Evolutionary conservation across 1,140 invertebrate genomes (phyloP), one percentile per base, ranked within the genome.

Genomic region (Bombus polaris): DNA sequence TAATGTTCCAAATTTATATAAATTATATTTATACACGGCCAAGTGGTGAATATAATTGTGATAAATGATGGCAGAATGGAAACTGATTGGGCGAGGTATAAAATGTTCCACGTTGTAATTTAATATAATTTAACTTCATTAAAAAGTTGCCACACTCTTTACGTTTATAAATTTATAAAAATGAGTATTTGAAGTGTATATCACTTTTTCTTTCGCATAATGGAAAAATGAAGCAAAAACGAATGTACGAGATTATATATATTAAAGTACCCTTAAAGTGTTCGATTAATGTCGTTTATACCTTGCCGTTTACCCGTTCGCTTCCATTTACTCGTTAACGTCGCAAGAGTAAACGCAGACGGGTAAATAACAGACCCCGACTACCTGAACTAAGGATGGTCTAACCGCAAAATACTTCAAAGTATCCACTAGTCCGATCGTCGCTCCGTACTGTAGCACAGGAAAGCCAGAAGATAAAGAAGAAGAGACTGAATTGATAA

Each of bases 311-410:
- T n/a, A 1, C 2, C 44, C 35, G 28, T 59, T 70, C 68, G n/a
- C 44, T 81, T 81, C 70, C 53, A 62, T 32, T 59, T 62, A 35
- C 18, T 62, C 53, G 47, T 18, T 18, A 81, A 59, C 53, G 53
- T 62, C 15, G 47, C 37, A 8, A 62, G 37, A 28, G 79, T 81
- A 81, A 81, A 81, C 47, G 68, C n/a, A 62, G 39, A 62, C 80
- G 15, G 18, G 70, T 73, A 70, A 53, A 81, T 70, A 81, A 47
- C 22, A 3, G 70, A 44, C 25, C 35, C 9, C 6, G 62, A 35
- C 8, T n/a, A 44, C 39, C 37, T 42, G 35, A 62, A 42, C 37
- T 42, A 81, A 73, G 18, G 53, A 73, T 39, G 70, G 13, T 39
- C 47, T 42, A 62, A 22, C 37, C 57, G 32, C 22, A 25, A 13